Conservation (phyloP, 1,140 invertebrate genomes). For the Drosophila biarmipes region DNA sequence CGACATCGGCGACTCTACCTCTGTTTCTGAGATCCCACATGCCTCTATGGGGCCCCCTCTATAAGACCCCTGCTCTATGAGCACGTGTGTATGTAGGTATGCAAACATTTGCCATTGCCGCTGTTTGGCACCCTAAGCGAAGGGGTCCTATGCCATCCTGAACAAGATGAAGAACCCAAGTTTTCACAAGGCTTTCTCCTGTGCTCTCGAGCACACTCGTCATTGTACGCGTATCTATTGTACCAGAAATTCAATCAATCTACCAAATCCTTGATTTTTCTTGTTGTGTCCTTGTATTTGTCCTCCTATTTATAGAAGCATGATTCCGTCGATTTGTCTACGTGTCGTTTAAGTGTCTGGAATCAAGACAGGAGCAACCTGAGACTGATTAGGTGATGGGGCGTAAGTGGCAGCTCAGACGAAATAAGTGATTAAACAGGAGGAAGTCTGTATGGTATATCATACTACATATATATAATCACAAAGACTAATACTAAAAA, state of each 20-base stretch:
- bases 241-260: slow-evolving; percentile 27
- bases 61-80: slow-evolving; percentile 3
- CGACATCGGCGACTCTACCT: slow-evolving; percentile 56
- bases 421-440: background rate
- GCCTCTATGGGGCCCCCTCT: background rate
- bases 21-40: slow-evolving; percentile 10
- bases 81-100: slow-evolving; percentile 50
- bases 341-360: slow-evolving; percentile 13
- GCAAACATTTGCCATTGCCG: slow-evolving; percentile 47
- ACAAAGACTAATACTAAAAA: no score
- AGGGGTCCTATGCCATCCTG: background rate
- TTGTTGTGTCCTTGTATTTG: slow-evolving; percentile 5
- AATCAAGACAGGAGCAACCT: background rate
- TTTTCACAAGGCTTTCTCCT: background rate
- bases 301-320: slow-evolving; percentile 29
- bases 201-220: background rate
- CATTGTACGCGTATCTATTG: slow-evolving; percentile 3
- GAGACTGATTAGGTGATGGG: slow-evolving; percentile 9
- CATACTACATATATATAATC: no score
- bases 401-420: background rate
- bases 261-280: background rate
- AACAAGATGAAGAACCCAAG: background rate
- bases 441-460: no score
- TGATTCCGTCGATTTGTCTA: slow-evolving; percentile 28
- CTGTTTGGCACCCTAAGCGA: background rate